phyloP scores from a whole-genome alignment of 2,113 vertebrate genomes.

The Corythoichthys intestinalis region DNA sequence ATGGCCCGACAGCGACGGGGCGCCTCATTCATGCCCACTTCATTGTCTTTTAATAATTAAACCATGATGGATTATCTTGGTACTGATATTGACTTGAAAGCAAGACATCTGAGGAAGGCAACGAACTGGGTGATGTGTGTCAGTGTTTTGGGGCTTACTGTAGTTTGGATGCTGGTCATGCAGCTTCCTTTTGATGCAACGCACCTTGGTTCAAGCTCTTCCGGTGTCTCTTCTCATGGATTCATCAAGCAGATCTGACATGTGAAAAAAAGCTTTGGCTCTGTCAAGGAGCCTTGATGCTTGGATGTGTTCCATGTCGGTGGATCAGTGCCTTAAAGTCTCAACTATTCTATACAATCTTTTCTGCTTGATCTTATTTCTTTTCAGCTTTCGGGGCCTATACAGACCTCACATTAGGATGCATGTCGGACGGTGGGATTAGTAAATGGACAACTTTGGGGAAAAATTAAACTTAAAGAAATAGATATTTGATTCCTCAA shows the following conservation, averaged over 20 bases:
- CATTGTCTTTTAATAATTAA: slow-evolving; percentile 65
- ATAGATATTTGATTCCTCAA: not conserved
- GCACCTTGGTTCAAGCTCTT: slow-evolving; percentile 2
- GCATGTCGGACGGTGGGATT: not conserved
- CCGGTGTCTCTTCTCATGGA: slow-evolving; percentile 51
- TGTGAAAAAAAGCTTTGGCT: slow-evolving; percentile 66
- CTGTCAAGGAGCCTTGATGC: slow-evolving; percentile 42
- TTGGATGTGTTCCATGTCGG: slow-evolving; percentile 51
- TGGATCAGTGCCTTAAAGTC: slow-evolving; percentile 44
- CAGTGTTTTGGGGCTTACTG: slow-evolving; percentile 18
- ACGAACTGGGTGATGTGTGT: slow-evolving; percentile 28
- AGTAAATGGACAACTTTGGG: not conserved
- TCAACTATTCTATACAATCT: slow-evolving; percentile 24
- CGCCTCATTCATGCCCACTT: slow-evolving; percentile 63
- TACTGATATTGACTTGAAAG: slow-evolving; percentile 47
- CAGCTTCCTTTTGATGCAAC: not conserved
- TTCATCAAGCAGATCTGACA: slow-evolving; percentile 62
- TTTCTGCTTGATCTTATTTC: slow-evolving; percentile 5
- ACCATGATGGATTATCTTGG: slow-evolving; percentile 65
- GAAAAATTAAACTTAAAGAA: not conserved
- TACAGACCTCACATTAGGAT: slow-evolving; percentile 22
- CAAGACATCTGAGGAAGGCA: slow-evolving; percentile 23
- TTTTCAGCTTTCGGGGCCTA: slow-evolving; percentile 6
- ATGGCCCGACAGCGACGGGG: slow-evolving; percentile 52
- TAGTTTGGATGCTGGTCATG: slow-evolving; percentile 16